Evolutionary conservation across 2,888 invertebrate genomes (phyloP), one percentile per base, ranked within the genome.

Genomic region (Periphyllus acericola): DNA sequence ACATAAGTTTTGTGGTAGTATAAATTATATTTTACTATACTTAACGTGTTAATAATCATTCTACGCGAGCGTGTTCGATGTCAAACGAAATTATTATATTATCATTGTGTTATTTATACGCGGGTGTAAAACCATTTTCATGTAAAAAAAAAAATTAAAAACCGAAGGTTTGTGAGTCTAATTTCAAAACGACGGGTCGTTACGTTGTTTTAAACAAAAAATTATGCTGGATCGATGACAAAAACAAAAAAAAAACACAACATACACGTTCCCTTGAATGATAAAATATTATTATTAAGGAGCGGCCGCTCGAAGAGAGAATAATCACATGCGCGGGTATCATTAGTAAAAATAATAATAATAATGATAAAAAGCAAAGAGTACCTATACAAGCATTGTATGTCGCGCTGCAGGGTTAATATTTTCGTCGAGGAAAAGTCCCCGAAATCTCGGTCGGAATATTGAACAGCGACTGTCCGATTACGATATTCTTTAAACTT

Each of bases 401-500:
- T 3, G n/a, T 76, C 55, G 66, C 25, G 25, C 60, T 8, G 29
- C 40, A 32, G 60, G 60, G 87, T 87, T 74, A 66, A 81, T 87
- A 81, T 81, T 87, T 81, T 81, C 74, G 55, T 40, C 19, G 66
- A 55, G 74, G 66, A 74, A 81, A 74, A 81, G 66, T 87, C 60
- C 6, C 40, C 80, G 46, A 66, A 80, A 80, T 74, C 87, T 87
- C 80, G 79, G 60, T 40, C 74, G 34, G 87, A 87, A 87, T 87
- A 87, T 87, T 87, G 87, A 87, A 55, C 87, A 87, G 79, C 71
- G 52, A 36, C 55, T 36, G 87, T 81, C 87, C 80, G 87, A 87
- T 87, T 87, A 87, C 80, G 81, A 86, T 80, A 87, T 81, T 87
- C 79, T 86, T 87, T 87, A 80, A 87, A 87, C 80, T 87, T 87